Conservation (phyloP, 2,113 vertebrate species). For the Gorilla gorilla region DNA sequence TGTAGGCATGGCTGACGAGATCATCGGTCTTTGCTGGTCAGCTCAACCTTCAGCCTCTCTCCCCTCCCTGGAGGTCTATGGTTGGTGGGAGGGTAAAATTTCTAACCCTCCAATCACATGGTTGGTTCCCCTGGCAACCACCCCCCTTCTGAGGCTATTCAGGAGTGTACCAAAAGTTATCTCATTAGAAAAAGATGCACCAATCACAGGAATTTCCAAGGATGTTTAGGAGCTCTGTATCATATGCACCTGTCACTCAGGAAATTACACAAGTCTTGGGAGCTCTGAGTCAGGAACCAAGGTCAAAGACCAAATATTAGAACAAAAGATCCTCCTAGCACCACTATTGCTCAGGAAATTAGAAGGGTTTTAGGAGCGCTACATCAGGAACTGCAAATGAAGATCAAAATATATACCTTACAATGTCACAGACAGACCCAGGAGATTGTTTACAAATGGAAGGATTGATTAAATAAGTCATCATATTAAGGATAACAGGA, state of each 20-base stretch:
- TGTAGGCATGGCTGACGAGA: not conserved
- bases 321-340: not conserved
- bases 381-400: not conserved
- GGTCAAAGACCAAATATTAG: not conserved
- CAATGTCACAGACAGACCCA: not conserved
- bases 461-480: not conserved
- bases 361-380: not conserved
- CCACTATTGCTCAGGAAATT: not conserved
- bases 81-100: not conserved
- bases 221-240: not conserved
- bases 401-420: not conserved
- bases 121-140: conserved; percentile 9
- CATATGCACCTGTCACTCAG: not conserved
- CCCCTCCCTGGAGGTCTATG: not conserved
- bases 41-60: not conserved
- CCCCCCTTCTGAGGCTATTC: not conserved
- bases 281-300: not conserved
- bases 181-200: not conserved
- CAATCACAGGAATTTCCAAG: conserved; percentile 3
- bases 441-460: not conserved
- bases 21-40: not conserved
- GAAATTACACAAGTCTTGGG: conserved; percentile 31
- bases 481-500: not conserved
- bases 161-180: not conserved
- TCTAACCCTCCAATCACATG: not conserved